Conservation (phyloP, 1,140 invertebrate genomes). For the Lordiphosa mommai region DNA sequence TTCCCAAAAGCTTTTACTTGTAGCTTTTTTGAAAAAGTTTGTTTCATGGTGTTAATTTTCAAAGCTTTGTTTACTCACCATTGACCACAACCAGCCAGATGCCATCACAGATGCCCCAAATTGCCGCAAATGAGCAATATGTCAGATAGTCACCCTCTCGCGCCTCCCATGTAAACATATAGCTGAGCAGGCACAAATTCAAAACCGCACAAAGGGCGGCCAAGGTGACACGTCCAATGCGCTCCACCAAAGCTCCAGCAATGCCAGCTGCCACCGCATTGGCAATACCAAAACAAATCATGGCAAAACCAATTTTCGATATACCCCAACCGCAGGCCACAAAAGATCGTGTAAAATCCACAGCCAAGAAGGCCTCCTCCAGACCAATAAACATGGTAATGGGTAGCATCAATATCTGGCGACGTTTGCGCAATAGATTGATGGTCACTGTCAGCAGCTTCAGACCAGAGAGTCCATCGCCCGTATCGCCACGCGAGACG, state of each 20-base stretch:
- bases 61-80: too few species aligned
- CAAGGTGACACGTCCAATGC: constrained; percentile 85
- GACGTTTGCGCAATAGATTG: constrained; percentile 86
- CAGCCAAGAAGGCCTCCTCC: constrained; percentile 94
- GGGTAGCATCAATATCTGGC: constrained; percentile 92
- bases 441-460: constrained; percentile 89
- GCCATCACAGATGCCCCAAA: constrained; percentile 95
- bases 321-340: constrained; percentile 94
- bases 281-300: constrained; percentile 93
- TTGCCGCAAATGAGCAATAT: constrained; percentile 91
- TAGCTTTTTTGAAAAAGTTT: too few species aligned
- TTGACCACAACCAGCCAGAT: constrained; percentile 97
- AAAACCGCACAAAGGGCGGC: constrained; percentile 88
- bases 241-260: constrained; percentile 89
- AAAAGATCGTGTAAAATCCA: constrained; percentile 93
- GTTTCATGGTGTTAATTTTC: too few species aligned
- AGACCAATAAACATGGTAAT: constrained; percentile 96
- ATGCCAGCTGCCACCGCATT: constrained; percentile 90
- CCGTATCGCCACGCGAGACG: constrained; percentile 58
- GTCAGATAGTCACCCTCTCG: constrained; percentile 84
- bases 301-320: constrained; percentile 93
- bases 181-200: constrained; percentile 85
- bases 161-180: constrained; percentile 88
- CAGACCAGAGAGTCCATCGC: constrained; percentile 81
- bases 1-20: too few species aligned